phyloP scores from a whole-genome alignment of 2,113 vertebrate genomes.

The Anthoscopus minutus region DNA sequence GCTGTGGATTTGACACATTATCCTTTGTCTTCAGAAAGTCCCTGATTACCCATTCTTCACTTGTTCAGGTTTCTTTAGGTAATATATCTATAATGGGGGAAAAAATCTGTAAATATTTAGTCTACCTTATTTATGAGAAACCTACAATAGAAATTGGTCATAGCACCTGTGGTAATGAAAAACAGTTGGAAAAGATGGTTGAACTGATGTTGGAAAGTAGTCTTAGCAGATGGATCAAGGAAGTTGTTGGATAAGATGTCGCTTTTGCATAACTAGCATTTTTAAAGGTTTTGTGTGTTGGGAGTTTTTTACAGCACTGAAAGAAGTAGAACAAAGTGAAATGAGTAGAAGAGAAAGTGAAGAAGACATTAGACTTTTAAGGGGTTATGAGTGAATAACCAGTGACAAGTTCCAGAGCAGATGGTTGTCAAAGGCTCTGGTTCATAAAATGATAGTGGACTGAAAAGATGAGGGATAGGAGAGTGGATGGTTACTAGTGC shows the following conservation, averaged over 20 bases:
- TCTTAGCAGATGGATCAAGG: neutral
- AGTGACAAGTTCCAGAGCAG: neutral
- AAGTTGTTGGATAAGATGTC: neutral
- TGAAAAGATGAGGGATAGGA: neutral
- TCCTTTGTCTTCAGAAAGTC: neutral
- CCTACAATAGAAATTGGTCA: neutral
- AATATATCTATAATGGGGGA: neutral
- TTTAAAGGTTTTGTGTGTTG: neutral
- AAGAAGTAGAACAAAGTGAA: neutral
- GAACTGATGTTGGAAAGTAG: neutral
- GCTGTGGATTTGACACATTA: neutral
- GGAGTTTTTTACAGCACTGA: neutral
- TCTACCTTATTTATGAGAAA: neutral
- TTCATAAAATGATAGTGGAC: neutral
- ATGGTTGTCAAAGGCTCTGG: neutral
- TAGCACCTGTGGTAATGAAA: neutral
- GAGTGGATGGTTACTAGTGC: neutral
- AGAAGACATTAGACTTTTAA: neutral
- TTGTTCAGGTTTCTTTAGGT: neutral
- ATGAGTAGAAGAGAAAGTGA: neutral
- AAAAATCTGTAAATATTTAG: neutral
- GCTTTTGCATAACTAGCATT: neutral
- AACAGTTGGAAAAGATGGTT: neutral
- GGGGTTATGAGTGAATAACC: neutral
- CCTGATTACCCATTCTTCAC: neutral